Evolutionary conservation across 2,113 vertebrate genomes (phyloP), one percentile per base, ranked within the genome.

Genomic region (Rattus norvegicus): DNA sequence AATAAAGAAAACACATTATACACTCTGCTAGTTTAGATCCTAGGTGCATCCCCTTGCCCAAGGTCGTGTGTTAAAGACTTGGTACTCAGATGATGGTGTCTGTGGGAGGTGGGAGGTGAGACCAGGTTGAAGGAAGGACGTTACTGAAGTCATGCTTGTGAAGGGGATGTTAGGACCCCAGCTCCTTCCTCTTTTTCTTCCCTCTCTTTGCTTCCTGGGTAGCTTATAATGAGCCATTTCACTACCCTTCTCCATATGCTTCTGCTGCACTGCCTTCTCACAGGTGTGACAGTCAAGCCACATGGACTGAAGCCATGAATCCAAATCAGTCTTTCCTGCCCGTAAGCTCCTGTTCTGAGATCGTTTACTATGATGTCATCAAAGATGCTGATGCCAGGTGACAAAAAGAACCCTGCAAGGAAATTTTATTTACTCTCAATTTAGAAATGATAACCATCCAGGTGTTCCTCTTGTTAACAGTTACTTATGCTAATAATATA

Each of bases 351-450:
- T 72, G 54, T 88, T n/a, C 67, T 72, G 3, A 54, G 20, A 20
- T 39, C n/a, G 26, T 72, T 72, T 72, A 12, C 17, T 22, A 72
- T 33, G 12, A 9, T n/a, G 13, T 54, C 65, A 93, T 93, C 94
- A 93, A 56, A 80, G 28, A 63, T 72, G 43, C 79, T 86, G 52
- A n/a, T 86, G 24, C 89, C 4, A 63, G 12, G 39, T 47, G 59
- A 83, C 19, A n/a, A 36, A 75, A 76, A 26, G 28, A 90, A 61
- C 67, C 49, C 39, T 94, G 1, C 73, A 87, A 87, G n/a, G 83
- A 90, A 87, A 47, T 7, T 83, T 30, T 49, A 88, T 73, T 90
- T 22, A 90, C 83, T 91, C 89, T n/a, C 19, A 92, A 30, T 59
- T 59, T 90, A 28, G 22, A 90, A 93, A 24, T 87, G 13, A 72